phyloP scores from a whole-genome alignment of 2,113 vertebrate genomes.

The Chaetops frenatus region DNA sequence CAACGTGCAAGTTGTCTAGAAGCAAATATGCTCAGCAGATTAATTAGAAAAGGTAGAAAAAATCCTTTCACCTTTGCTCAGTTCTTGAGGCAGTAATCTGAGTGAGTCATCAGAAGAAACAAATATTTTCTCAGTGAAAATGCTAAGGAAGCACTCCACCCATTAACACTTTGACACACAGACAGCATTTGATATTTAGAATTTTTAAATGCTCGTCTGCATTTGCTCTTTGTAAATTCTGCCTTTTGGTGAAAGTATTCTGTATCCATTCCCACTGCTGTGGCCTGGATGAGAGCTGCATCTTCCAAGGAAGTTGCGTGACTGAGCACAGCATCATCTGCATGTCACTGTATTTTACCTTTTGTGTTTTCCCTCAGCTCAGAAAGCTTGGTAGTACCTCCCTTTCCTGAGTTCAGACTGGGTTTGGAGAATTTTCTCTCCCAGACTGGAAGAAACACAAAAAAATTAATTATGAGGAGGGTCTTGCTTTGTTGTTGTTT shows the following conservation, averaged over 20 bases:
- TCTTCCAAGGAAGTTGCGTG: background rate
- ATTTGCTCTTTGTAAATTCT: background rate
- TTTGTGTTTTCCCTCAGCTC: conserved; percentile 29
- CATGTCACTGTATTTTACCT: conserved; percentile 28
- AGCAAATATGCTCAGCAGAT: background rate
- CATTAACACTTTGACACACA: background rate
- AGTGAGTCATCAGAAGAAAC: background rate
- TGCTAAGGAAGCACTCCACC: background rate
- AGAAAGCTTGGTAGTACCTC: conserved; percentile 39
- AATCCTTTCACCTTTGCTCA: background rate
- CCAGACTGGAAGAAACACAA: conserved; percentile 18
- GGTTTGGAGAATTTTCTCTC: conserved; percentile 55
- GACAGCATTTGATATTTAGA: background rate
- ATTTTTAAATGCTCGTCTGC: background rate
- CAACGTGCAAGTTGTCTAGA: background rate
- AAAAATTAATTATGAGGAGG: background rate
- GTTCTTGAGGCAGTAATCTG: background rate
- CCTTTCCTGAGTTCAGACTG: conserved; percentile 60
- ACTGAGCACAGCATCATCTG: background rate
- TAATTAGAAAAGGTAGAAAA: background rate
- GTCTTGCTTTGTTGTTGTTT: conserved; percentile 13
- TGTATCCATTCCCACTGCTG: background rate
- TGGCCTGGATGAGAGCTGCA: background rate
- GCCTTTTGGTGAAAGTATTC: background rate
- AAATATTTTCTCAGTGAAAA: background rate